A percentile compares a stretch with the other conserved stretches of the same genome.
phyloP scores from a whole-genome alignment of 1,140 invertebrate species.

The Platyscapa corneri region DNA sequence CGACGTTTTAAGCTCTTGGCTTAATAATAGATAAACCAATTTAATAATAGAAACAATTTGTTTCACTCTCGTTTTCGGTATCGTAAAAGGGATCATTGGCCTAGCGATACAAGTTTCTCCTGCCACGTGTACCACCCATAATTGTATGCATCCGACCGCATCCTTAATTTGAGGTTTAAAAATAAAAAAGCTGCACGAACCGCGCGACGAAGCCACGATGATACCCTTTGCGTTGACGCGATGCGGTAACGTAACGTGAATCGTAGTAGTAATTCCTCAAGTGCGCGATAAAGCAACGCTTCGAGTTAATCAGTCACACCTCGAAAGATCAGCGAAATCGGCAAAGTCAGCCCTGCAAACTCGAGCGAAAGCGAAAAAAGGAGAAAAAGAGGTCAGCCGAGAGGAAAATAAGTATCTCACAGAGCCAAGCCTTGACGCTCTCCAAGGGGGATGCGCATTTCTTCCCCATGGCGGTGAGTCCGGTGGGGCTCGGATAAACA shows the following conservation, averaged over 20 bases:
- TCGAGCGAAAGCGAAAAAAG: neutral
- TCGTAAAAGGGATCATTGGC: neutral
- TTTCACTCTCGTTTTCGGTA: neutral
- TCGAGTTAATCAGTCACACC: neutral
- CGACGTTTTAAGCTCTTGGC: neutral
- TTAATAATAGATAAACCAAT: conserved; percentile 16
- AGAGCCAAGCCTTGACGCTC: conserved; percentile 29
- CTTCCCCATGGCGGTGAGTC: neutral
- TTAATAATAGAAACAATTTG: too few species aligned
- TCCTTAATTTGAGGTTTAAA: too few species aligned
- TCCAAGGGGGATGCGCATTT: conserved; percentile 20
- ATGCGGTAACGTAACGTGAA: too few species aligned
- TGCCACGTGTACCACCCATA: too few species aligned
- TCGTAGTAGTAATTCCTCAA: neutral
- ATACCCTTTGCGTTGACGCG: too few species aligned
- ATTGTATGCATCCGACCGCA: too few species aligned
- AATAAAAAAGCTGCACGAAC: too few species aligned
- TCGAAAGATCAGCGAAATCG: neutral
- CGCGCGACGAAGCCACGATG: too few species aligned
- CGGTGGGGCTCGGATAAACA: neutral
- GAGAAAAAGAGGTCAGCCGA: too few species aligned
- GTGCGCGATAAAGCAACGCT: neutral
- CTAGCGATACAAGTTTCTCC: too few species aligned
- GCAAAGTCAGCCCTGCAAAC: neutral
- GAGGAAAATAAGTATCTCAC: conserved; percentile 11